Conservation (phyloP, 2,797 vertebrate genomes). For the Microctenopoma stevenorrisi region DNA sequence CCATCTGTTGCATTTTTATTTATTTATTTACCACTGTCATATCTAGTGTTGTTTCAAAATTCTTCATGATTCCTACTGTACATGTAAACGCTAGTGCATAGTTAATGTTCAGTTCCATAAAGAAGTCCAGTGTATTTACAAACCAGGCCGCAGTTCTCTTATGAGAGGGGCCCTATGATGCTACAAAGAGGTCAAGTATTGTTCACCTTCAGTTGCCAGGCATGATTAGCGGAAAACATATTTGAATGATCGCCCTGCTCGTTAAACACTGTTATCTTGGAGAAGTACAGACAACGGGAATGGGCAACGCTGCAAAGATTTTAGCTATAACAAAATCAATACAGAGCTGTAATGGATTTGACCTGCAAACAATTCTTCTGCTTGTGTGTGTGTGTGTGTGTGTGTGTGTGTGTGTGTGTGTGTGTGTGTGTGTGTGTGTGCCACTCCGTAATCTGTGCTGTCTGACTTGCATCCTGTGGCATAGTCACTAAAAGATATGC, state of each 20-base stretch:
- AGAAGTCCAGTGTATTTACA: neutral
- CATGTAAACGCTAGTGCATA: conserved; percentile 7
- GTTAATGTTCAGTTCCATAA: conserved; percentile 17
- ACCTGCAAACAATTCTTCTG: conserved; percentile 20
- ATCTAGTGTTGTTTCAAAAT: conserved; percentile 47
- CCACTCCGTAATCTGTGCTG: conserved; percentile 19
- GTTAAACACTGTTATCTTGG: conserved; percentile 64
- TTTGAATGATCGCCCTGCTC: conserved; percentile 38
- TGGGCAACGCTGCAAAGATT: conserved; percentile 30
- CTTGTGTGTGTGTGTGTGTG: neutral
- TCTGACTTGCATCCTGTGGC: conserved; percentile 44
- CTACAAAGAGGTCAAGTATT: conserved; percentile 25
- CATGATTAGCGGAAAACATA: conserved; percentile 43
- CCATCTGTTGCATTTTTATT: conserved; percentile 67
- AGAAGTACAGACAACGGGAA: conserved; percentile 65
- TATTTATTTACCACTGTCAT: conserved; percentile 43
- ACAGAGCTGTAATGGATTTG: conserved; percentile 11
- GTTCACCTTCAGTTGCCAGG: conserved; percentile 1
- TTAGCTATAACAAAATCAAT: conserved; percentile 38
- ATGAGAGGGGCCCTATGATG: conserved; percentile 27
- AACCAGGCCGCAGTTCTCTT: too few relatives aligned
- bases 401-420: neutral
- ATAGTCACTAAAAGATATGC: neutral
- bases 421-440: neutral
- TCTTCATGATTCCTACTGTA: conserved; percentile 28